Evolutionary conservation across 2,888 invertebrate genomes (phyloP), one percentile per base, ranked within the genome.

Genomic region (Pristionchus maxplancki): DNA sequence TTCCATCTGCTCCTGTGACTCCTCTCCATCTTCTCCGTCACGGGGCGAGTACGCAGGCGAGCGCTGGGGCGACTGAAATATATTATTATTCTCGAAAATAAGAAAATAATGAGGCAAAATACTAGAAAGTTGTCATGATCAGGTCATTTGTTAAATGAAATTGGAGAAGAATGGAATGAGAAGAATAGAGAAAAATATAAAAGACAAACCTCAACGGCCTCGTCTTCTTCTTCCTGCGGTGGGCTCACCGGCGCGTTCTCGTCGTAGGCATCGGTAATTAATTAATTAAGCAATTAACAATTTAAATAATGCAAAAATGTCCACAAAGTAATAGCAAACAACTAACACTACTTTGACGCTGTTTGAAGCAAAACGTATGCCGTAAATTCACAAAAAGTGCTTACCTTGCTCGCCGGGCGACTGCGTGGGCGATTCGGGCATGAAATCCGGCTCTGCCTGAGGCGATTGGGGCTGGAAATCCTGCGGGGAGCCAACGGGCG

Each of bases 381-480:
- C 28, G n/a, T 5, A 34, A 37, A 4, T 13, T 37, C 34, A 34
- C 17, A 17, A 67, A 74, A 74, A 74, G n/a, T 74, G 74, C 40
- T 11, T 40, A 74, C 74, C 74, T 74, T 74, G 74, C n/a, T 20
- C 74, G 37, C 20, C 74, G n/a, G 67, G 28, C 28, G 62, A 62
- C 62, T 62, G 67, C 17, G 67, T 67, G 40, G 74, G 74, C 74
- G 74, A 74, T n/a, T 74, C 40, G 74, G 74, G 74, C 40, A 40
- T 24, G 74, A 8, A 74, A n/a, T 37, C 74, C 24, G 24, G 40
- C 40, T 74, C 74, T 13, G 74, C 74, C 74, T 40, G 74, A 37
- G 74, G 74, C 40, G 74, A 74, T n/a, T 74, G 74, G 3, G 74
- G 74, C 40, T 74, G 74, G 44, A 24, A 74, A 17, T 74, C 74